These are phyloP conservation scores for Trinectes maculatus DNA, from an alignment of 2,113 vertebrate genomes.

Conservation along the genomic window DNA sequence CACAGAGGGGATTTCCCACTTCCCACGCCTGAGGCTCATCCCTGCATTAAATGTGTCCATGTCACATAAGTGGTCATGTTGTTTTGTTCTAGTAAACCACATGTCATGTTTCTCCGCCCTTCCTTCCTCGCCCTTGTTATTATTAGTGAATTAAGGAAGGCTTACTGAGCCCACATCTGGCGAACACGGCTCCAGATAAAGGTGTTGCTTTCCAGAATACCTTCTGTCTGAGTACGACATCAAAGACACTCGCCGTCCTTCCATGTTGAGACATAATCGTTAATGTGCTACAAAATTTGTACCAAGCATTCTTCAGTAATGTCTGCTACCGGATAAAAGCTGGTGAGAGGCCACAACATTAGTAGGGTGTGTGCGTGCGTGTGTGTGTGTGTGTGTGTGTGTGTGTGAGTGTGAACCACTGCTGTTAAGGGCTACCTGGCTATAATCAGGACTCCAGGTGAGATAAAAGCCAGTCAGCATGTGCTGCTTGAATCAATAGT, in stretches of 20 bases:
- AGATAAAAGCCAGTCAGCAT: too few relatives aligned
- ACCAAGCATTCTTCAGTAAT: slow-evolving; percentile 45
- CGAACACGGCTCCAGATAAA: slow-evolving; percentile 53
- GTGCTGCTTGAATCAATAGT: too few relatives aligned
- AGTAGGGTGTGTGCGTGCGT: too few relatives aligned
- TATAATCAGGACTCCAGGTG: not conserved
- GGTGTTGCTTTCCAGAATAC: slow-evolving; percentile 58
- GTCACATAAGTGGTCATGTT: slow-evolving; percentile 61
- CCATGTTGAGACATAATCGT: slow-evolving; percentile 39
- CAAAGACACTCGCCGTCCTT: slow-evolving; percentile 70
- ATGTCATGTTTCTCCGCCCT: slow-evolving; percentile 48
- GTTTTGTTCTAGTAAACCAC: slow-evolving; percentile 58
- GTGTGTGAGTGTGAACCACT: slow-evolving; percentile 1
- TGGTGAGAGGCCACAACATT: too few relatives aligned
- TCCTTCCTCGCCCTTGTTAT: slow-evolving; percentile 76
- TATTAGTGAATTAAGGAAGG: slow-evolving; percentile 70
- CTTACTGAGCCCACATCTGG: slow-evolving; percentile 73
- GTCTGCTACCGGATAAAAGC: slow-evolving; percentile 60
- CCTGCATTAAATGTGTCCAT: slow-evolving; percentile 43
- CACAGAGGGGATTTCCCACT: slow-evolving; percentile 43
- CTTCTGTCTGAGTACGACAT: slow-evolving; percentile 71
- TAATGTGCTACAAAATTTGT: slow-evolving; percentile 59
- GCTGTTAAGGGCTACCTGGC: not conserved
- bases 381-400: too few relatives aligned
- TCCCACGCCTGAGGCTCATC: slow-evolving; percentile 15